Evolutionary conservation across 2,113 vertebrate species (phyloP).

Genomic region (Ammodytes dubius): DNA sequence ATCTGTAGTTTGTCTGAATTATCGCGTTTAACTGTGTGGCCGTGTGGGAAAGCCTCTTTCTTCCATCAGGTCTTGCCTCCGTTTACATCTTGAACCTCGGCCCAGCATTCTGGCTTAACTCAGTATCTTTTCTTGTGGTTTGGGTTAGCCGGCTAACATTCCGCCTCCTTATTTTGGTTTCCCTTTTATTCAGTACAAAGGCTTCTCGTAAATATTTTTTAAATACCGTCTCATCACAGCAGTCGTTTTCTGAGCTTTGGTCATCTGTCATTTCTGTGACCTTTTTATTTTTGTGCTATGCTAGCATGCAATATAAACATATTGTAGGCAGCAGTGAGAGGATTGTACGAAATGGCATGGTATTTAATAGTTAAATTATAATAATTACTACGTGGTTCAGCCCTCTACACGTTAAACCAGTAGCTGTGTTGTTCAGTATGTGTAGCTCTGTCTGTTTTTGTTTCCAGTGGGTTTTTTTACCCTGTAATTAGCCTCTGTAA

Average conservation of each 20-base stretch:
- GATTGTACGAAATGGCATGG: not conserved
- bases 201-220: not conserved
- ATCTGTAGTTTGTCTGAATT: constrained; percentile 12
- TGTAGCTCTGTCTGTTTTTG: not conserved
- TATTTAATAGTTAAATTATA: not conserved
- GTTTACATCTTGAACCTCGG: constrained; percentile 13
- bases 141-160: not conserved
- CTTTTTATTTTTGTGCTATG: not conserved
- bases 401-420: not conserved
- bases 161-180: not conserved
- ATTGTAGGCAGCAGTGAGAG: not conserved
- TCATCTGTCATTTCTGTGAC: not conserved
- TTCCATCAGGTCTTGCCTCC: not conserved
- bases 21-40: not conserved
- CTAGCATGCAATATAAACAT: not conserved
- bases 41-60: constrained; percentile 11
- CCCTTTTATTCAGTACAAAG: not conserved
- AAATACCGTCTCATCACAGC: not conserved
- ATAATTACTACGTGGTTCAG: too few relatives aligned
- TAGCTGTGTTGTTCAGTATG: not conserved
- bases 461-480: not conserved
- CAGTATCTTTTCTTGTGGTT: constrained; percentile 5
- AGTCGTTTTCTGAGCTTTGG: not conserved
- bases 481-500: constrained; percentile 2
- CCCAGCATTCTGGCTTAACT: constrained; percentile 3